These are phyloP conservation scores for Metacarcinus magister DNA, from an alignment of 2,888 invertebrate species.

Conservation along the genomic window DNA sequence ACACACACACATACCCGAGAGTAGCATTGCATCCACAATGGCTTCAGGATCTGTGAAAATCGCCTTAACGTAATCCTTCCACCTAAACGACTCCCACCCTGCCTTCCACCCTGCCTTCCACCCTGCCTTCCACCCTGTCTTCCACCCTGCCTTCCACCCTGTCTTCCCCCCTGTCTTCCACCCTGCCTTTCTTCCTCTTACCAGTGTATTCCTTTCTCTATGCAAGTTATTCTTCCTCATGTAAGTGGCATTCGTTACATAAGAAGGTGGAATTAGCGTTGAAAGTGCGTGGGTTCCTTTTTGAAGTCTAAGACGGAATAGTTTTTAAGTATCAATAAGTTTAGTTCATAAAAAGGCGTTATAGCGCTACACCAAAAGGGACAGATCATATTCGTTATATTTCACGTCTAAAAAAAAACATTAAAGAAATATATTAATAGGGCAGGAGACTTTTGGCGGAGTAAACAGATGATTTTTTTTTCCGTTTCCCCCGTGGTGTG, in stretches of 20 bases:
- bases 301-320: too few relatives aligned
- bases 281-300: background rate
- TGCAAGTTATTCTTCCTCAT: too few relatives aligned
- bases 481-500: too few relatives aligned
- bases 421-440: too few relatives aligned
- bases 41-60: background rate
- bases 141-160: background rate
- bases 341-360: too few relatives aligned
- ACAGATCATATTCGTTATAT: too few relatives aligned
- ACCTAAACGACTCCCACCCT: background rate
- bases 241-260: background rate
- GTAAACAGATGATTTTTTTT: too few relatives aligned
- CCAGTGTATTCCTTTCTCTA: background rate
- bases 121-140: background rate
- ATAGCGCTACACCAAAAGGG: too few relatives aligned
- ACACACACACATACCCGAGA: constrained; percentile 1
- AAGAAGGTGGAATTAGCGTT: background rate
- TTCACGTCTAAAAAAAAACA: too few relatives aligned
- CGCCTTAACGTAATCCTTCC: background rate
- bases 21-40: background rate
- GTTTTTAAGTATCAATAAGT: too few relatives aligned
- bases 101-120: background rate
- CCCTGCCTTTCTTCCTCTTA: background rate
- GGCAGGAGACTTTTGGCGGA: too few relatives aligned
- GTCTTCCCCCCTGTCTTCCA: background rate